Percentiles rank a stretch among this genome's conserved stretches.
phyloP scores from a whole-genome alignment of 2,797 vertebrate species.

The Petrocephalus sullivani region DNA sequence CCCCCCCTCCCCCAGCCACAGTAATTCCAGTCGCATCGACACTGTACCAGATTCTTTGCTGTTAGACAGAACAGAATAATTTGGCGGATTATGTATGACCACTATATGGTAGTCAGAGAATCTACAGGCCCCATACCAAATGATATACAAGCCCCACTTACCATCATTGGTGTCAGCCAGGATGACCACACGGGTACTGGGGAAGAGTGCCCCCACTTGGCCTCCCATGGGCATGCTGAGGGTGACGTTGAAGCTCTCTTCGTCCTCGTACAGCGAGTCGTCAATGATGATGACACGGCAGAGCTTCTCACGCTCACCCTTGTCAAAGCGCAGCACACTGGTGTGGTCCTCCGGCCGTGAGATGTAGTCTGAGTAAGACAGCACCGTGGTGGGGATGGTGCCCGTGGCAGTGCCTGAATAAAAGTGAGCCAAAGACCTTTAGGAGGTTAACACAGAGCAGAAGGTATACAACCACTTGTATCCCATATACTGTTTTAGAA shows the following conservation, averaged over 20 bases:
- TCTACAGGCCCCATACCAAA: neutral
- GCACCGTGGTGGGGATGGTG: constrained; percentile 66
- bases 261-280: constrained; percentile 78
- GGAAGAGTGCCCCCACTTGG: constrained; percentile 65
- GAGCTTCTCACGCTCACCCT: constrained; percentile 69
- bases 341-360: constrained; percentile 74
- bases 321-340: constrained; percentile 74
- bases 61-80: neutral
- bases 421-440: constrained; percentile 19
- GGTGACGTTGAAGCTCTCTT: constrained; percentile 76
- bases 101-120: neutral
- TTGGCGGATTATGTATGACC: neutral
- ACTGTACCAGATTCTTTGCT: neutral
- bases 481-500: neutral
- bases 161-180: constrained; percentile 74
- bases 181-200: constrained; percentile 66
- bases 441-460: neutral
- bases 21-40: neutral
- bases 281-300: constrained; percentile 76
- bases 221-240: constrained; percentile 77
- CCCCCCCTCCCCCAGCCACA: neutral
- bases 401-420: constrained; percentile 68
- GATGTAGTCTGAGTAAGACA: constrained; percentile 80
- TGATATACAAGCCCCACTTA: constrained; percentile 50
- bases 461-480: neutral